phyloP scores from a whole-genome alignment of 2,797 vertebrate species.

The Myoxocephalus aenaeus region DNA sequence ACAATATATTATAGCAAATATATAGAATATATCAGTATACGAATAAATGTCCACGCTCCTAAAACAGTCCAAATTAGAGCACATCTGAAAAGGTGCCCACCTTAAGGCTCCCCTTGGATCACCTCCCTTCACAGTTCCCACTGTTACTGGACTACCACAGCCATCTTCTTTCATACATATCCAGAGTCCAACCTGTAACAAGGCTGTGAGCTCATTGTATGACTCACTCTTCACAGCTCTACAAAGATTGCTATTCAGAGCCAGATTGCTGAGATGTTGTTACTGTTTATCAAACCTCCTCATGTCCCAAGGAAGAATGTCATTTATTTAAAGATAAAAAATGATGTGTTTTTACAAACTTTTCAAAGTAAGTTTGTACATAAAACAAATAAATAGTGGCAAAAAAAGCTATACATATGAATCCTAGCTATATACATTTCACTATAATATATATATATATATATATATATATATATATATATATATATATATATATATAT shows the following conservation, averaged over 20 bases:
- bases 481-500: too few relatives aligned
- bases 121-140: background rate
- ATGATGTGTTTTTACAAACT: background rate
- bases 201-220: slow-evolving; percentile 5
- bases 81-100: background rate
- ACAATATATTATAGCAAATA: background rate
- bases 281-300: background rate
- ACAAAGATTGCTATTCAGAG: slow-evolving; percentile 2
- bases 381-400: background rate
- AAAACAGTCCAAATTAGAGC: too few relatives aligned
- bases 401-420: background rate
- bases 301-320: background rate
- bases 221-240: slow-evolving; percentile 30
- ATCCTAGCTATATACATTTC: background rate
- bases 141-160: slow-evolving; percentile 22
- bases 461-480: too few relatives aligned
- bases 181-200: slow-evolving; percentile 13
- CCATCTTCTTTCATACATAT: slow-evolving; percentile 32
- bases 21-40: background rate
- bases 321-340: background rate
- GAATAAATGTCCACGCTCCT: background rate
- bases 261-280: slow-evolving; percentile 6
- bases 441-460: too few relatives aligned
- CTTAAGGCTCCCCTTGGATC: background rate
- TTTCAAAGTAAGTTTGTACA: background rate